These are phyloP conservation scores for Sarcoramphus papa DNA, from an alignment of 2,797 vertebrate species.

Conservation along the genomic window DNA sequence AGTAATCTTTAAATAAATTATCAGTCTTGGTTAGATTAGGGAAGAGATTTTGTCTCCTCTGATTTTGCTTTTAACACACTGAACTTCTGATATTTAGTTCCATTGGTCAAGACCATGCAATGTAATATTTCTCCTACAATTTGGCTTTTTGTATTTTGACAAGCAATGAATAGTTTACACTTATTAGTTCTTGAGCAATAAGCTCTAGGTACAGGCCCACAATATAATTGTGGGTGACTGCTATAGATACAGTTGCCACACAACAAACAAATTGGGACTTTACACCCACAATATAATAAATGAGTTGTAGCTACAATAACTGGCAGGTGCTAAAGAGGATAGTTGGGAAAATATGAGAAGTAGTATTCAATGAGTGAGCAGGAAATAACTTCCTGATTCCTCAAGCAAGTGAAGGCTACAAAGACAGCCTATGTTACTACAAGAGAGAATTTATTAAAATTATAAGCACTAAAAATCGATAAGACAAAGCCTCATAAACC, in stretches of 20 bases:
- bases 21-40: neutral
- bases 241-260: neutral
- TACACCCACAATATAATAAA: neutral
- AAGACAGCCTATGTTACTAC: neutral
- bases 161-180: neutral
- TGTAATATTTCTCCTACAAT: neutral
- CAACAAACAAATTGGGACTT: constrained; percentile 34
- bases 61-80: neutral
- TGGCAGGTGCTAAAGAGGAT: neutral
- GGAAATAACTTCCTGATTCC: neutral
- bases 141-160: neutral
- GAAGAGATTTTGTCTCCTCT: neutral
- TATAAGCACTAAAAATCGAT: neutral
- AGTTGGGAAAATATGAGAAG: neutral
- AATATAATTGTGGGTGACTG: neutral
- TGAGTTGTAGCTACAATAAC: neutral
- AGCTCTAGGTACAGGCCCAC: neutral
- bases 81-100: neutral
- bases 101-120: neutral
- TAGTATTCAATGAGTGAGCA: neutral
- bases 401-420: neutral
- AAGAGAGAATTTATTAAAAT: neutral
- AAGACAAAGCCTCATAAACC: neutral
- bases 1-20: neutral
- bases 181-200: neutral